These are phyloP conservation scores for Sorex fumeus DNA, from an alignment of 2,113 vertebrate species.

Conservation along the genomic window DNA sequence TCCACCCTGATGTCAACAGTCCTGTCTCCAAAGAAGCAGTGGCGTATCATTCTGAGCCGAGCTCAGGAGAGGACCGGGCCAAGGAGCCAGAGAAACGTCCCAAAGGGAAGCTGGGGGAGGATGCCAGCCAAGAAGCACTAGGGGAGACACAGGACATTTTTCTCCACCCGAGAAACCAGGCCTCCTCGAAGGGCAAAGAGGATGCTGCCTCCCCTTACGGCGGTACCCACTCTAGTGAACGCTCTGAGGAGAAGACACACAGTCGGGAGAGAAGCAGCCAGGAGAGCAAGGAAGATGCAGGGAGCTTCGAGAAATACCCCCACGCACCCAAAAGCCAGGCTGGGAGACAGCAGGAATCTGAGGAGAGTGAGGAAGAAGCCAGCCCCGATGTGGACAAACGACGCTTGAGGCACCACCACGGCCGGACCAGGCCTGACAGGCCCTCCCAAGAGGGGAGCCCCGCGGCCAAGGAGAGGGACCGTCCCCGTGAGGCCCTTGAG, in stretches of 20 bases:
- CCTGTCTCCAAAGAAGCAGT: constrained; percentile 71
- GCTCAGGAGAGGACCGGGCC: constrained; percentile 44
- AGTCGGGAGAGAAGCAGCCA: constrained; percentile 74
- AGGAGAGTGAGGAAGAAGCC: constrained; percentile 82
- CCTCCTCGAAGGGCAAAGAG: constrained; percentile 45
- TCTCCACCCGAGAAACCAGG: constrained; percentile 75
- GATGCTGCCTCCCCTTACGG: constrained; percentile 39
- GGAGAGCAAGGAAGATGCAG: constrained; percentile 75
- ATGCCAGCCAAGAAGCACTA: constrained; percentile 77
- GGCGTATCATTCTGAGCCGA: constrained; percentile 61
- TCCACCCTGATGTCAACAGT: constrained; percentile 26
- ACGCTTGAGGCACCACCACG: constrained; percentile 58
- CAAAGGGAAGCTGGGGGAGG: constrained; percentile 69
- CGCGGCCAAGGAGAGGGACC: constrained; percentile 39
- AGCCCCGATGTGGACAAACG: constrained; percentile 78
- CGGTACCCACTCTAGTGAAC: background rate
- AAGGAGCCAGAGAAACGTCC: constrained; percentile 49
- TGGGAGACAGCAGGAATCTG: constrained; percentile 82
- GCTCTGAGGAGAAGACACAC: constrained; percentile 80
- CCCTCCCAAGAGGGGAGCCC: constrained; percentile 78
- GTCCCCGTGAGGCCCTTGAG: background rate
- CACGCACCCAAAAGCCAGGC: constrained; percentile 65
- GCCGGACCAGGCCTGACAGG: constrained; percentile 75
- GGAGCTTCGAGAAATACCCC: constrained; percentile 75
- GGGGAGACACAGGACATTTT: constrained; percentile 61